Percentiles rank a stretch among this genome's conserved stretches.
Evolutionary conservation across 1,140 invertebrate species (phyloP).

Genomic region (Dryas iulia): DNA sequence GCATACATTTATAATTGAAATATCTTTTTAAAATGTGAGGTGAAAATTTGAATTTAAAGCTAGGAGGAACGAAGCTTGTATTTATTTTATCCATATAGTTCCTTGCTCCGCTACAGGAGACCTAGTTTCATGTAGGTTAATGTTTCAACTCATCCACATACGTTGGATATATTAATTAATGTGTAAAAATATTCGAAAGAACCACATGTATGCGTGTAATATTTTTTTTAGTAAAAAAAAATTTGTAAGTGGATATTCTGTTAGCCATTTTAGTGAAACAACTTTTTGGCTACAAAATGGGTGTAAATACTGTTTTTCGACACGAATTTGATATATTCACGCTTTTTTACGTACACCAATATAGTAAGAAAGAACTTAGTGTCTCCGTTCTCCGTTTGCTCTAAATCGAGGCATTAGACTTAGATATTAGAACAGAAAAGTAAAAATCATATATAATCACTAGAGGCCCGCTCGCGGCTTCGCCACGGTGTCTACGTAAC

Average conservation of each 20-base stretch:
- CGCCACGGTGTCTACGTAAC: no score
- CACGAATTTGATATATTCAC: not conserved
- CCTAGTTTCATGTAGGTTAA: conserved; percentile 32
- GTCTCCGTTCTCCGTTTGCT: no score
- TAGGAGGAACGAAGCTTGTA: conserved; percentile 15
- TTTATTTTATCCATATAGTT: conserved; percentile 31
- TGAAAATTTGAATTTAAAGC: conserved; percentile 3
- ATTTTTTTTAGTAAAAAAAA: not conserved
- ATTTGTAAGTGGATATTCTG: not conserved
- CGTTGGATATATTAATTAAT: conserved; percentile 31
- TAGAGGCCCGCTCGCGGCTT: no score
- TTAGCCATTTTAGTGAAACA: not conserved
- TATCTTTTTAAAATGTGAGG: not conserved
- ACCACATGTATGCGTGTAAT: not conserved
- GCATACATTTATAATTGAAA: not conserved
- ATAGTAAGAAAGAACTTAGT: no score
- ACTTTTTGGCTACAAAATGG: not conserved
- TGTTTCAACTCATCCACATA: conserved; percentile 22
- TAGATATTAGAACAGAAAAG: no score
- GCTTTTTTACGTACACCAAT: no score
- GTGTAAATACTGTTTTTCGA: not conserved
- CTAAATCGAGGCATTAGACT: no score
- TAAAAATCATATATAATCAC: no score
- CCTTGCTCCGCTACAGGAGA: conserved; percentile 30
- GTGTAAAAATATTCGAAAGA: conserved; percentile 13